Conservation (phyloP, 2,888 invertebrate species). For the Tetramorium bicarinatum region DNA sequence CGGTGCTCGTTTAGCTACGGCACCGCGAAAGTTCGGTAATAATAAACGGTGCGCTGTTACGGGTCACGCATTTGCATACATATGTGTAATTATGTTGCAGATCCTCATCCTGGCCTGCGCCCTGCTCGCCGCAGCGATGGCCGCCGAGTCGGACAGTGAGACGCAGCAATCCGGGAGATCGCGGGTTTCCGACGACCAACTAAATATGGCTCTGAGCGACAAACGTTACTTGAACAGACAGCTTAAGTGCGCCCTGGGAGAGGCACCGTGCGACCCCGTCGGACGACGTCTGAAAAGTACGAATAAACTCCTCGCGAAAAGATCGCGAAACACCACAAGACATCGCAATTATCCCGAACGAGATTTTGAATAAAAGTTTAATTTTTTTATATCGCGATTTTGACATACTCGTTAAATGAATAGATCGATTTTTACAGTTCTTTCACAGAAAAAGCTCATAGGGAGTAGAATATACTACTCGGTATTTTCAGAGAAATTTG, state of each 20-base stretch:
- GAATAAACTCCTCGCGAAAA: neutral
- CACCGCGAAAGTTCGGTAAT: neutral
- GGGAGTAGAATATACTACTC: neutral
- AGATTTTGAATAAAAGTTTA: constrained; percentile 2
- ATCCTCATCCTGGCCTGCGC: constrained; percentile 70
- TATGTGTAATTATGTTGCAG: constrained; percentile 73
- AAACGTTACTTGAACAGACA: constrained; percentile 91
- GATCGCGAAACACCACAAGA: neutral
- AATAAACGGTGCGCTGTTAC: constrained; percentile 27
- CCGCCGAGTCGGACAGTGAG: constrained; percentile 66
- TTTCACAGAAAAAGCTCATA: neutral
- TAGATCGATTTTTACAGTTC: too few relatives aligned
- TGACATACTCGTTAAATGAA: neutral
- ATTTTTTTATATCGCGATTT: neutral
- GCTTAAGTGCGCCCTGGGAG: constrained; percentile 91
- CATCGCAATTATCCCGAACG: neutral
- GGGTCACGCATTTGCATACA: neutral
- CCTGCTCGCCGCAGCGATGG: constrained; percentile 48
- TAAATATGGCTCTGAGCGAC: constrained; percentile 91
- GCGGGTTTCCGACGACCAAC: constrained; percentile 89
- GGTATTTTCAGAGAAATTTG: neutral
- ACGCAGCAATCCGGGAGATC: constrained; percentile 81
- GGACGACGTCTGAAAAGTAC: constrained; percentile 91
- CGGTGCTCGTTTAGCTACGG: neutral
- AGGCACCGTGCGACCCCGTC: constrained; percentile 92